Percentiles rank a stretch among this genome's conserved stretches.
These are phyloP conservation scores for Agraylea sexmaculata DNA, from an alignment of 1,140 invertebrate species.

Conservation along the genomic window DNA sequence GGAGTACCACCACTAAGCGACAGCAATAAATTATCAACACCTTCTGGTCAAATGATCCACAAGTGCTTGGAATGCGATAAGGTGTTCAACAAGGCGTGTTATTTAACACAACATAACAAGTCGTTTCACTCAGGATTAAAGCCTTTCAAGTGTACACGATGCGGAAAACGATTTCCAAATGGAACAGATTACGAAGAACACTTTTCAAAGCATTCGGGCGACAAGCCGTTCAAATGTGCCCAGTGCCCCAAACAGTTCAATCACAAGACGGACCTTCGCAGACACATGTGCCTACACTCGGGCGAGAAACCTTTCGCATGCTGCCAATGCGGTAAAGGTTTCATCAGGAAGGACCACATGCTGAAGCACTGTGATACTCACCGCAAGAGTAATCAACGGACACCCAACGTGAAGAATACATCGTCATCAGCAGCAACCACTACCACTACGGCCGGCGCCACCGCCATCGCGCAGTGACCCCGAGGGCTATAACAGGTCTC, in stretches of 20 bases:
- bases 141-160: slow-evolving; percentile 71
- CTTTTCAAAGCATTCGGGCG: slow-evolving; percentile 61
- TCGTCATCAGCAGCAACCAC: slow-evolving; percentile 23
- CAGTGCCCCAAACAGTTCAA: slow-evolving; percentile 78
- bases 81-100: slow-evolving; percentile 74
- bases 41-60: slow-evolving; percentile 35
- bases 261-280: slow-evolving; percentile 81
- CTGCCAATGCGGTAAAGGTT: slow-evolving; percentile 72
- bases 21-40: slow-evolving; percentile 29
- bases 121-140: slow-evolving; percentile 78
- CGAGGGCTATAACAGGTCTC: slow-evolving; percentile 1
- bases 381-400: slow-evolving; percentile 34
- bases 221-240: slow-evolving; percentile 82
- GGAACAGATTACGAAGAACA: slow-evolving; percentile 57
- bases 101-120: slow-evolving; percentile 81
- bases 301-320: slow-evolving; percentile 73
- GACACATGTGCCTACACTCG: slow-evolving; percentile 79
- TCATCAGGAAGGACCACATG: slow-evolving; percentile 91
- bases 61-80: slow-evolving; percentile 77
- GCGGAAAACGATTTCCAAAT: slow-evolving; percentile 69
- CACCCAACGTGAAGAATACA: slow-evolving; percentile 22
- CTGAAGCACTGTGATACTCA: slow-evolving; percentile 86
- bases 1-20: slow-evolving; percentile 31
- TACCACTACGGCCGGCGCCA: slow-evolving; percentile 1
- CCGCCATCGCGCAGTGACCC: not conserved